Percentiles rank a stretch among this genome's conserved stretches.
Evolutionary conservation across 1,140 invertebrate species (phyloP).

Genomic region (Atta colombica): DNA sequence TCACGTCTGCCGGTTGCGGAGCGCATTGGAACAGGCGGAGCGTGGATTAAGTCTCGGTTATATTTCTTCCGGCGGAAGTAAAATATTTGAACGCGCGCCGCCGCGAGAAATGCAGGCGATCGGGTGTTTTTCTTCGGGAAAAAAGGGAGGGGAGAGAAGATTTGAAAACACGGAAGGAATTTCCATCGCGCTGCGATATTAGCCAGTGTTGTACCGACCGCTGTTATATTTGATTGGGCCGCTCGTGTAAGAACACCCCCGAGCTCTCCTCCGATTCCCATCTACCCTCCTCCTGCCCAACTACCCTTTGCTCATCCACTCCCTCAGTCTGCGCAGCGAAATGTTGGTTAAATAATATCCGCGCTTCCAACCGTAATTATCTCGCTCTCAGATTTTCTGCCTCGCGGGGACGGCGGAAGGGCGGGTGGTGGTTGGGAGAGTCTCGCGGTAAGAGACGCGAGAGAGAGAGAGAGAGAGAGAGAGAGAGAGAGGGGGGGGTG

Average conservation of each 20-base stretch:
- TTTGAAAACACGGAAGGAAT: conserved; percentile 74
- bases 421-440: conserved; percentile 31
- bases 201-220: conserved; percentile 70
- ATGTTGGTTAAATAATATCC: conserved; percentile 85
- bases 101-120: conserved; percentile 59
- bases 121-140: conserved; percentile 73
- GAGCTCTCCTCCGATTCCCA: conserved; percentile 68
- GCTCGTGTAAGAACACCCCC: conserved; percentile 79
- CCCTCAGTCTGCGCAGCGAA: conserved; percentile 76
- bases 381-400: conserved; percentile 84
- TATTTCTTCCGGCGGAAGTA: conserved; percentile 70
- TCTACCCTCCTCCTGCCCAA: conserved; percentile 6
- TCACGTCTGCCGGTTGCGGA: conserved; percentile 23
- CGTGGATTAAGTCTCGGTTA: conserved; percentile 53
- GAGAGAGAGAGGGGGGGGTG: conserved; percentile 40
- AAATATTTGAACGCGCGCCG: conserved; percentile 66
- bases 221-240: conserved; percentile 83
- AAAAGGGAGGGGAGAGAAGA: conserved; percentile 44
- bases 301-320: conserved; percentile 70
- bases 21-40: conserved; percentile 27
- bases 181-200: conserved; percentile 67
- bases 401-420: conserved; percentile 72
- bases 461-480: conserved; percentile 47
- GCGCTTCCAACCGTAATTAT: conserved; percentile 84
- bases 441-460: conserved; percentile 56